Percentiles rank a stretch among this genome's conserved stretches.
These are phyloP conservation scores for Endotricha flammealis DNA, from an alignment of 2,888 invertebrate genomes.

Conservation along the genomic window DNA sequence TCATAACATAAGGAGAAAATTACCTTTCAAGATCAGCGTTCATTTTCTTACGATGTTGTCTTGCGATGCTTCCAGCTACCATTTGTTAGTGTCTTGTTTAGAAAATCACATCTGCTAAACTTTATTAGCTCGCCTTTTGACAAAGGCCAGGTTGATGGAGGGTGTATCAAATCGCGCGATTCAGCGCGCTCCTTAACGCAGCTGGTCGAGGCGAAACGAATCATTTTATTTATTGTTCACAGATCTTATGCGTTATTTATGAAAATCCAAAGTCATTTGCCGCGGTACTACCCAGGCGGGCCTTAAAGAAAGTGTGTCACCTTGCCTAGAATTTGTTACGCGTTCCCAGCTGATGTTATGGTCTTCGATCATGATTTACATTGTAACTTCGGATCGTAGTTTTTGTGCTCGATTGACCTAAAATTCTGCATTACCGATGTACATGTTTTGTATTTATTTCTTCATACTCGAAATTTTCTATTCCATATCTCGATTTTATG, in stretches of 20 bases:
- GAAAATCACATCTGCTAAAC: slow-evolving; percentile 75
- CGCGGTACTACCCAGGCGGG: slow-evolving; percentile 43
- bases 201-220: slow-evolving; percentile 71
- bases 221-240: slow-evolving; percentile 71
- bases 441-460: no score
- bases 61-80: slow-evolving; percentile 42
- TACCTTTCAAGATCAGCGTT: slow-evolving; percentile 40
- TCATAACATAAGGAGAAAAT: slow-evolving; percentile 48
- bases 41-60: slow-evolving; percentile 46
- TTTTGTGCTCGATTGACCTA: slow-evolving; percentile 35
- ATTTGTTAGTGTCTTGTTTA: slow-evolving; percentile 75
- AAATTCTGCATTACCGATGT: no score
- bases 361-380: slow-evolving; percentile 36
- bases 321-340: slow-evolving; percentile 68
- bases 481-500: no score
- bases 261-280: slow-evolving; percentile 61
- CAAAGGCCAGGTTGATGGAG: slow-evolving; percentile 70
- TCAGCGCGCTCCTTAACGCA: slow-evolving; percentile 70
- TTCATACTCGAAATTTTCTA: no score
- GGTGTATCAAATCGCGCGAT: slow-evolving; percentile 74
- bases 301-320: slow-evolving; percentile 64
- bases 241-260: slow-evolving; percentile 69
- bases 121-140: slow-evolving; percentile 72
- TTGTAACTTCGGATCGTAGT: slow-evolving; percentile 27
- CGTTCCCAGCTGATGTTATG: slow-evolving; percentile 48